Percentiles rank a stretch among this genome's conserved stretches.
phyloP scores from a whole-genome alignment of 2,113 vertebrate genomes.

The Pristiophorus japonicus region DNA sequence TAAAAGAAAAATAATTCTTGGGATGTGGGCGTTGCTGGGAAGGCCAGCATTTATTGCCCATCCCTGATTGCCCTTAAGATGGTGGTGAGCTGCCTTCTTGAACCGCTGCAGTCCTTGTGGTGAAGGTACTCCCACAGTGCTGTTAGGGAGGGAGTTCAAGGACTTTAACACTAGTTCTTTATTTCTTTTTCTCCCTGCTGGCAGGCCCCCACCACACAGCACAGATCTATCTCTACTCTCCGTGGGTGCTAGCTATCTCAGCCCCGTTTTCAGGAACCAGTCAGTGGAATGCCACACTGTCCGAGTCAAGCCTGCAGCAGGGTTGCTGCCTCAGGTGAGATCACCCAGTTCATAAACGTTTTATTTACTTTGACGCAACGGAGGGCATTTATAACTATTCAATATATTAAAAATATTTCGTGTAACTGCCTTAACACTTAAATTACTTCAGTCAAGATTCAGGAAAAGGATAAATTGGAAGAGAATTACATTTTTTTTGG shows the following conservation, averaged over 20 bases:
- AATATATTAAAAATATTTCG: background rate
- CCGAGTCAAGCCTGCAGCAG: no score
- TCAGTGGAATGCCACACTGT: background rate
- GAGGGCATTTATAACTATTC: background rate
- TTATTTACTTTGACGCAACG: background rate
- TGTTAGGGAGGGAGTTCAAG: no score
- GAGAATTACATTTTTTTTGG: background rate
- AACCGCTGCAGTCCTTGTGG: no score
- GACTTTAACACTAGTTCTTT: background rate
- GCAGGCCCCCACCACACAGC: background rate
- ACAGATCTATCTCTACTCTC: background rate
- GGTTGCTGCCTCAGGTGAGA: background rate
- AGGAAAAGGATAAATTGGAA: background rate
- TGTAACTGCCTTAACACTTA: background rate
- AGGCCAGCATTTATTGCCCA: no score
- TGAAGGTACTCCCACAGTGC: no score
- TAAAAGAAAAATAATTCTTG: no score
- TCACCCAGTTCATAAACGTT: background rate
- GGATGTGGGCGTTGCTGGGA: no score
- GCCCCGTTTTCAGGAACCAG: background rate
- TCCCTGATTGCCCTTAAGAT: no score
- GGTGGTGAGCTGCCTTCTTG: no score
- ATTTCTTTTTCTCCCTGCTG: background rate
- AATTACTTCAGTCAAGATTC: background rate
- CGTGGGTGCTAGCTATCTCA: background rate